These are phyloP conservation scores for Nephrotoma guestfalica DNA, from an alignment of 2,888 invertebrate genomes.

Conservation along the genomic window DNA sequence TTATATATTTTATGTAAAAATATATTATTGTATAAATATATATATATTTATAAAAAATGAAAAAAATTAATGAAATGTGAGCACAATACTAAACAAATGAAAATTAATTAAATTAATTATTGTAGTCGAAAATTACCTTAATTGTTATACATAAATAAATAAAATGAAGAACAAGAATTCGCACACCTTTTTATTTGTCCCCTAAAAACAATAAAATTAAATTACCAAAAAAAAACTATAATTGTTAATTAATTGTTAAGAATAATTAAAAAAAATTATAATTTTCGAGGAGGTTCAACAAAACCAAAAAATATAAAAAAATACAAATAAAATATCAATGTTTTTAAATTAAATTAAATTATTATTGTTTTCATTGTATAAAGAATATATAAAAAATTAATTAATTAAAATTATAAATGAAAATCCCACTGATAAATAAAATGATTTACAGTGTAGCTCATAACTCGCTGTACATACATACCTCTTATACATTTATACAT, in stretches of 20 bases:
- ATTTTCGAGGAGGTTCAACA: background rate
- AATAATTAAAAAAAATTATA: background rate
- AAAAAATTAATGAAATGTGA: slow-evolving; percentile 6
- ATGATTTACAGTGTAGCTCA: background rate
- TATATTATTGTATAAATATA: background rate
- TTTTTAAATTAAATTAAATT: slow-evolving; percentile 1
- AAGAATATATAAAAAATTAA: background rate
- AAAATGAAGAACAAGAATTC: background rate
- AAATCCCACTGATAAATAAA: background rate
- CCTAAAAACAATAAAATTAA: background rate
- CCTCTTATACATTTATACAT: background rate
- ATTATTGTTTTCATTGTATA: slow-evolving; percentile 1
- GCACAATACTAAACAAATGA: slow-evolving; percentile 9
- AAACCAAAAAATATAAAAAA: background rate
- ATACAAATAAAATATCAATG: background rate
- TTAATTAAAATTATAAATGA: background rate
- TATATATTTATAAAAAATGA: background rate
- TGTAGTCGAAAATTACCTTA: background rate
- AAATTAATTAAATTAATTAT: slow-evolving; percentile 9
- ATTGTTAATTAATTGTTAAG: slow-evolving; percentile 4
- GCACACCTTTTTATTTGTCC: background rate
- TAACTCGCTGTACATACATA: background rate
- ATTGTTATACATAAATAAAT: background rate
- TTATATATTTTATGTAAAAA: slow-evolving; percentile 1
- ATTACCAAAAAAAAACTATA: background rate